phyloP scores from a whole-genome alignment of 2,888 invertebrate genomes.

The Epirrhoe tristata region DNA sequence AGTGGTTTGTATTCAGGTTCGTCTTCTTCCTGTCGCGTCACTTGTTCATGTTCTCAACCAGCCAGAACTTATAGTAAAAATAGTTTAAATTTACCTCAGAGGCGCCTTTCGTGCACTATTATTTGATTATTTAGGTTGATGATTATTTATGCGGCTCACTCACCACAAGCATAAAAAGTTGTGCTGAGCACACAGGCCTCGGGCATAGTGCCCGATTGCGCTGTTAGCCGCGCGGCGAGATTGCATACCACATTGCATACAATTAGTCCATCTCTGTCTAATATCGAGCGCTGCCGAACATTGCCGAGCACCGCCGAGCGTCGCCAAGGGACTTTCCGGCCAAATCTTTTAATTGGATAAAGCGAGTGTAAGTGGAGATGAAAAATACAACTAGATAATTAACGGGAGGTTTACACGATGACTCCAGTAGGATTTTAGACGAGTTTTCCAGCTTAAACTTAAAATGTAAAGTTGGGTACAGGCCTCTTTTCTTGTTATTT shows the following conservation, averaged over 20 bases:
- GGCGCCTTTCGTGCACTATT: too few species aligned
- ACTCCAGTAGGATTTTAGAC: not conserved
- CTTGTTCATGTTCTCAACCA: too few species aligned
- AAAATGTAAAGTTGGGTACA: too few species aligned
- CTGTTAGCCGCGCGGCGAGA: slow-evolving; percentile 18
- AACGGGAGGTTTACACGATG: not conserved
- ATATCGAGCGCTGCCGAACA: not conserved
- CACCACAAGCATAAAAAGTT: not conserved
- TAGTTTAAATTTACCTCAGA: too few species aligned
- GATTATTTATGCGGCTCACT: too few species aligned
- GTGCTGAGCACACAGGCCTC: not conserved
- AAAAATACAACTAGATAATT: not conserved
- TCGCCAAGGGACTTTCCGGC: not conserved
- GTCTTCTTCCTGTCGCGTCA: too few species aligned
- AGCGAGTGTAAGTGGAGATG: slow-evolving; percentile 1
- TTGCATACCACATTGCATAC: slow-evolving; percentile 26
- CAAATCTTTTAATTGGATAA: slow-evolving; percentile 8
- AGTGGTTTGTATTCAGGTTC: too few species aligned
- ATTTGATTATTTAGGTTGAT: too few species aligned
- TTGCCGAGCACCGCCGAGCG: not conserved
- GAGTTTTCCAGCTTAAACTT: too few species aligned
- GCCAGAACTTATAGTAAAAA: too few species aligned
- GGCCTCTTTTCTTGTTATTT: too few species aligned
- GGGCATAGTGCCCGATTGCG: slow-evolving; percentile 1
- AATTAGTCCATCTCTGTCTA: slow-evolving; percentile 15